Evolutionary conservation across 2,113 vertebrate genomes (phyloP).

Genomic region (Casuarius casuarius): DNA sequence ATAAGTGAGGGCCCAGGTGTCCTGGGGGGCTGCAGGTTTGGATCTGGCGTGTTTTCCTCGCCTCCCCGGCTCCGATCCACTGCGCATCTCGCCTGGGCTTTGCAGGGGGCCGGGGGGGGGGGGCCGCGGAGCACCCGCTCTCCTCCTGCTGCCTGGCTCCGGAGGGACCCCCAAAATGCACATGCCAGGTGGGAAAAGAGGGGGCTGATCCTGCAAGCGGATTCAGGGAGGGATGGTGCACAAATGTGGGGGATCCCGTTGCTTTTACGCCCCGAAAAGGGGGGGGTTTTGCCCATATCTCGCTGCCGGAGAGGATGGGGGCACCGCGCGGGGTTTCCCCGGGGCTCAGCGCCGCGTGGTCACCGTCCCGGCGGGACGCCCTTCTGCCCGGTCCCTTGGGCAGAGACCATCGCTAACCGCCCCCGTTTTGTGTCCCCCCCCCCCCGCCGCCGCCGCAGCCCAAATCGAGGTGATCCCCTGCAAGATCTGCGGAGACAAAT

Average conservation of each 20-base stretch:
- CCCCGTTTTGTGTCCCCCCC: rapidly evolving
- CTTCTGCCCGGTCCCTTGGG: not conserved
- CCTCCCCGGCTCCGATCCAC: too few species aligned
- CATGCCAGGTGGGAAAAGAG: not conserved
- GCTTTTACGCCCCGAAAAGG: not conserved
- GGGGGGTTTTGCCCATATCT: too few species aligned
- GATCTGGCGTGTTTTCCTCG: too few species aligned
- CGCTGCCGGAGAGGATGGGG: too few species aligned
- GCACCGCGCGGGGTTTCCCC: too few species aligned
- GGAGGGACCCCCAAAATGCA: rapidly evolving
- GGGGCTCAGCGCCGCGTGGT: too few species aligned
- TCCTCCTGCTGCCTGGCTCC: not conserved
- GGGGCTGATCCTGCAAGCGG: not conserved
- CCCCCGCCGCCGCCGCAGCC: slow-evolving; percentile 69
- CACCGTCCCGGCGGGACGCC: too few species aligned
- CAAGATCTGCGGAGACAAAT: slow-evolving; percentile 95
- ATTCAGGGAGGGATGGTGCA: rapidly evolving
- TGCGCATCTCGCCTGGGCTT: too few species aligned
- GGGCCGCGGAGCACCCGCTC: too few species aligned
- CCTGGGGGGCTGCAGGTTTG: too few species aligned
- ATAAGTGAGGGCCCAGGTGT: too few species aligned
- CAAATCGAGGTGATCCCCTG: slow-evolving; percentile 95
- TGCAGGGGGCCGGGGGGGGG: too few species aligned
- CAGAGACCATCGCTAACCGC: rapidly evolving
- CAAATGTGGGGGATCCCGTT: rapidly evolving